Evolutionary conservation across 2,113 vertebrate genomes (phyloP), one percentile per base, ranked within the genome.

Genomic region (Baryphthengus martii): DNA sequence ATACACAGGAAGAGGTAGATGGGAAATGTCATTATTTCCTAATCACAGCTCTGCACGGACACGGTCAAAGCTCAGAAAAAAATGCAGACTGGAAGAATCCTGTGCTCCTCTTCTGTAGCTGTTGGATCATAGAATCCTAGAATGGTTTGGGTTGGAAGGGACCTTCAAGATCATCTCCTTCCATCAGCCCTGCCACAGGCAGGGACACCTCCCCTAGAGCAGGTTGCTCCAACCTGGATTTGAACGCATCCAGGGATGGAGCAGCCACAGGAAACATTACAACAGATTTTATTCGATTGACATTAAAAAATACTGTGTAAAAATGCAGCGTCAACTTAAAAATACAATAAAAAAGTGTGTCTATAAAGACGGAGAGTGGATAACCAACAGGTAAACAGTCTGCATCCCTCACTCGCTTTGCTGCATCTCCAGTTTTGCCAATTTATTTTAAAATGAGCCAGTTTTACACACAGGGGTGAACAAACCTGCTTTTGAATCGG

Each of bases 361-460:
- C 37, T 28, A n/a, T 10, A 5, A 18, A 28, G 52, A 6, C 0
- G 5, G 23, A 65, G 28, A 0, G 12, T 0, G 37, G 47, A 12
- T 20, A 19, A 59, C 14, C 42, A 4, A 33, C 1, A 28, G 5
- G 0, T 7, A 25, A 56, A 23, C 15, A 39, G 17, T 35, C 11
- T 40, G 56, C 3, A 3, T 19, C 50, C 52, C n/a, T 20, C 45
- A 2, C 17, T 28, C 35, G 62, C 17, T 72, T 39, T 62, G 59
- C 31, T 66, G 63, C 79, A 20, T 4, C 85, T 24, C 79, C 44
- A 5, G 6, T 39, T 70, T 4, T 5, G 40, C 14, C 73, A 17
- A 4, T 20, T 7, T 21, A n/a, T 4, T 44, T 47, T 33, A 49
- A 24, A 79, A 71, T 21, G 42, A 70, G 50, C 11, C 62, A 45